Evolutionary conservation across 2,113 vertebrate species (phyloP), one percentile per base, ranked within the genome.

Genomic region (Galemys pyrenaicus): DNA sequence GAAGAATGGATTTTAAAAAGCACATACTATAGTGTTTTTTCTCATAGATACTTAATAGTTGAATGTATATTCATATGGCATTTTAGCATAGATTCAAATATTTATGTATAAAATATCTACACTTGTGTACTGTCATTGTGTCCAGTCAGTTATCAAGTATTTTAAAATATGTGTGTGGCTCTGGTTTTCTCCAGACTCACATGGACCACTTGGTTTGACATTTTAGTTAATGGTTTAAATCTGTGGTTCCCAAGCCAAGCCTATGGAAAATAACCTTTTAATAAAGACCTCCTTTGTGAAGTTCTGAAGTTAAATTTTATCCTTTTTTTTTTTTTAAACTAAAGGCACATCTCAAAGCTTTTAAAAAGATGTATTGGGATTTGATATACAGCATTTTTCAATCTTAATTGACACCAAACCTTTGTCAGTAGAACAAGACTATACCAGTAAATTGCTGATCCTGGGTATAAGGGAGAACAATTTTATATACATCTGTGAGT

Each of bases 71-170:
- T 9, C n/a, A 44, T 60, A 24, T 86, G 74, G 15, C 22, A 17
- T 54, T 84, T 94, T 51, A 82, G 65, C n/a, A 32, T 56, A 80
- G 44, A 54, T 94, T 91, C 17, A 90, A 19, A 71, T 85, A 56
- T 56, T 80, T 86, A 54, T 17, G 9, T 26, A 67, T 64, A 67
- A 83, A 77, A 73, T 32, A 56, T 82, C 11, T 30, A 58, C n/a
- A n/a, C 28, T 49, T 51, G 22, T 51, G 56, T 82, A 39, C n/a
- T 82, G 19, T 73, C 11, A 32, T 79, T 85, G 24, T 35, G 9
- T 90, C 20, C 30, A 30, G 3, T 71, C 17, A 94, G 19, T 84
- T 71, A 64, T 54, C 35, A 70, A 17, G 64, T 86, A 65, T 95
- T 71, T 89, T 56, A 79, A 64, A 85, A 73, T 62, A 46, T 67